Conservation (phyloP, 2,797 vertebrate species). For the Molothrus aeneus region DNA sequence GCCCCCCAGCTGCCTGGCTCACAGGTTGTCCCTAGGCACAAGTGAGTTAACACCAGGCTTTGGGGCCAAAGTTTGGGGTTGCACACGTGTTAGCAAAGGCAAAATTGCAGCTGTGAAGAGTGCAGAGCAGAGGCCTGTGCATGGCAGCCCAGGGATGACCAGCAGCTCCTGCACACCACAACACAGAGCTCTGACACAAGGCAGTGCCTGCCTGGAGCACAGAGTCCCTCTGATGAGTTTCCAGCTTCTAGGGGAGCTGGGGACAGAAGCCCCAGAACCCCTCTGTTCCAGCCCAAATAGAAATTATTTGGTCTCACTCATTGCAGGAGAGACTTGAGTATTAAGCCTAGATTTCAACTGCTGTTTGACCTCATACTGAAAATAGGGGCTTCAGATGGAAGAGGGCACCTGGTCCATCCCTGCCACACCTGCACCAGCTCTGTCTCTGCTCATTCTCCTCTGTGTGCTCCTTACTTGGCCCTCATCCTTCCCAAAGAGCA, state of each 20-base stretch:
- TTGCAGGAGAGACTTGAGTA: fast-evolving
- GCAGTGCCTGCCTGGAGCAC: background rate
- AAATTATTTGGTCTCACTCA: background rate
- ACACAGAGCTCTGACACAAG: background rate
- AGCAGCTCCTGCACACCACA: background rate
- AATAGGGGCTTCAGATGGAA: background rate
- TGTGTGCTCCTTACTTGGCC: background rate
- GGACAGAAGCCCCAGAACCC: fast-evolving
- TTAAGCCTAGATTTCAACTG: background rate
- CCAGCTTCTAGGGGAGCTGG: background rate
- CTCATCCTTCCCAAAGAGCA: background rate
- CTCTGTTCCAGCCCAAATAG: background rate
- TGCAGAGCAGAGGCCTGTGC: background rate
- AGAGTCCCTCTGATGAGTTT: background rate
- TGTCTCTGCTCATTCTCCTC: background rate
- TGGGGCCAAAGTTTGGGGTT: background rate
- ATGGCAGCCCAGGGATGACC: background rate
- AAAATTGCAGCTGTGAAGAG: background rate
- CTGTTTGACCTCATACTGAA: background rate
- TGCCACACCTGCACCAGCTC: background rate
- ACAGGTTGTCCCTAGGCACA: background rate
- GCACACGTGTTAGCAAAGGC: background rate
- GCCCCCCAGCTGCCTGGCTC: background rate
- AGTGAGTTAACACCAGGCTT: background rate
- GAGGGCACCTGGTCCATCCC: background rate